Base-by-base conservation (phyloP, 2,888 invertebrate genomes). In the Dicyrtomina minuta region DNA sequence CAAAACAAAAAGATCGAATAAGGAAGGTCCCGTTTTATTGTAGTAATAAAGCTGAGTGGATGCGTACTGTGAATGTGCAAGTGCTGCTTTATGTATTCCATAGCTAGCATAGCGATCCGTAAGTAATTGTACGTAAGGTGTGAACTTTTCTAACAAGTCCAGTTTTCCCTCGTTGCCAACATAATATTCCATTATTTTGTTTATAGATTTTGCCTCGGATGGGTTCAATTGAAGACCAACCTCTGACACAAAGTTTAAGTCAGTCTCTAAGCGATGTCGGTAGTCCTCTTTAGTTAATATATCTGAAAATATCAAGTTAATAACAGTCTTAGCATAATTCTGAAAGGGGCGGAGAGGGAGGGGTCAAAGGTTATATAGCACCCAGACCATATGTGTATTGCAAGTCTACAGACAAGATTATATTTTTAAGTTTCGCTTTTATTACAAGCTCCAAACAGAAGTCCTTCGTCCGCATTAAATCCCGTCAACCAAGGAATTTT, bases 401-500 rank as follows among this genome's bases (percentile, higher is more conserved):
- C 33, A 33, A 5, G 3, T 5, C 8, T 33, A 3, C 33, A 33
- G 33, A 33, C 3, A n/a, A n/a, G 8, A 33, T 3, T 33, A 8
- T 33, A 33, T 8, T 33, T 33, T 33, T 3, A 33, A 33, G 4
- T 33, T 33, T 33, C 8, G 33, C 3, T 33, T 33, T 33, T 33
- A 8, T 66, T 59, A 72, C 72, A 41, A 26, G 60, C 24, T 12
- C 59, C 46, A 17, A 22, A 27, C 13, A 72, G 39, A 6, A 72
- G 39, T 2, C 78, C 78, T 68, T 76, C 76, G 13, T 74, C 49
- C 1, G 70, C 55, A 53, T 72, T 75, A 0, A 77, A 71, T 6
- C 77, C 77, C 13, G 74, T 70, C 26, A 78, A 58, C 60, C 72
- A 65, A 12, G 74, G 74, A 10, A 78, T 68, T 46, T 64, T 70